These are phyloP conservation scores for Leptoclinus maculatus DNA, from an alignment of 2,797 vertebrate species.

Conservation along the genomic window DNA sequence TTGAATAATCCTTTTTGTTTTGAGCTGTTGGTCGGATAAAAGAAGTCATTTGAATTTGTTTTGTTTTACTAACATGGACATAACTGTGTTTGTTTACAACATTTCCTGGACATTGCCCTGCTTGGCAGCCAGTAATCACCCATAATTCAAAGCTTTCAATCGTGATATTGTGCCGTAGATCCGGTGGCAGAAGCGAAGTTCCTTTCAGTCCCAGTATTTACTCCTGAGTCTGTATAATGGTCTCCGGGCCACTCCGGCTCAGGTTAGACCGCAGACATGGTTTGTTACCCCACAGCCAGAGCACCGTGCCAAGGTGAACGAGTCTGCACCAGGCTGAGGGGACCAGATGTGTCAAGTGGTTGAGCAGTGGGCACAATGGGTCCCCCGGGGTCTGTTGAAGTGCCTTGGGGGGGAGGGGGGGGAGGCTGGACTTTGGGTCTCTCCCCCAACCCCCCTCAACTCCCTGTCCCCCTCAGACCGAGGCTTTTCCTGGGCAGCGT, in stretches of 20 bases:
- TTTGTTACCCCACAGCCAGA: slow-evolving; percentile 20
- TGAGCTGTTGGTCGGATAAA: background rate
- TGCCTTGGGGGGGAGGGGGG: slow-evolving; percentile 53
- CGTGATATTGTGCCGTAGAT: slow-evolving; percentile 4
- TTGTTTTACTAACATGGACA: background rate
- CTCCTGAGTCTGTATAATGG: slow-evolving; percentile 25
- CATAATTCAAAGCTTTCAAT: slow-evolving; percentile 17
- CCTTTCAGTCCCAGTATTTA: background rate
- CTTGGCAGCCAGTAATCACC: slow-evolving; percentile 1
- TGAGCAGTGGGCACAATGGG: slow-evolving; percentile 52
- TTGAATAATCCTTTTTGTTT: background rate
- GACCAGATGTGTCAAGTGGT: slow-evolving; percentile 76
- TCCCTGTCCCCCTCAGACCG: slow-evolving; percentile 58
- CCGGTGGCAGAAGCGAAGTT: slow-evolving; percentile 2
- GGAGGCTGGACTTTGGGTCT: slow-evolving; percentile 43
- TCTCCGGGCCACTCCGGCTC: slow-evolving; percentile 15
- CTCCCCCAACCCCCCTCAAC: slow-evolving; percentile 3
- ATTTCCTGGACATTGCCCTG: slow-evolving; percentile 6
- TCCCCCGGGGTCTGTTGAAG: slow-evolving; percentile 56
- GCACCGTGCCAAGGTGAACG: slow-evolving; percentile 39
- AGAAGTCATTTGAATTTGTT: background rate
- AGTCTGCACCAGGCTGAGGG: slow-evolving; percentile 47
- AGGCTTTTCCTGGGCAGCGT: slow-evolving; percentile 78
- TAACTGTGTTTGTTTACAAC: background rate
- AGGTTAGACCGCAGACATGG: slow-evolving; percentile 27